Evolutionary conservation across 2,888 invertebrate species (phyloP), one percentile per base, ranked within the genome.

Genomic region (Pyrrhosoma nymphula): DNA sequence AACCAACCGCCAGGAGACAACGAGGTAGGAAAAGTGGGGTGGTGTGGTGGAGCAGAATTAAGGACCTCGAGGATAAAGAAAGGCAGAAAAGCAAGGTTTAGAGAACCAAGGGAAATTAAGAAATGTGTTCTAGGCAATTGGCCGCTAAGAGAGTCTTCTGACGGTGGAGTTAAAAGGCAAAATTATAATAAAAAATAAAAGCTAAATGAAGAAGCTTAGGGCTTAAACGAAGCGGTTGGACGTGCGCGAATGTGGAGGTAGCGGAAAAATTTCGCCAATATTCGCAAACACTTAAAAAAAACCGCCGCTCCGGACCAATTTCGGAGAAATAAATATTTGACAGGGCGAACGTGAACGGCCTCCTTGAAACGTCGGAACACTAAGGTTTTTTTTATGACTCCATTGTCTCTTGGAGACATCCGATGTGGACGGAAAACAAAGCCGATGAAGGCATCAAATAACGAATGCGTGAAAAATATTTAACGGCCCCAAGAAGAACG

Each of bases 301-400:
- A 18, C 39, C 26, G 12, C 91, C 91, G 63, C 23, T 14, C 23
- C 91, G 18, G 6, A 30, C 91, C 8, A 91, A 35, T 91, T 91
- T 23, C 39, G 91, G 35, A 30, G 63, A 91, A 39, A 91, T 63
- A 91, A 26, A 69, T 91, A 91, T 60, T 63, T 39, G 60, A 23
- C 10, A 23, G 35, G 60, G 39, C n/a, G 35, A 39, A 91, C 63
- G 60, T 90, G 90, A n/a, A n/a, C n/a, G n/a, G n/a, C n/a, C n/a
- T n/a, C n/a, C n/a, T n/a, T n/a, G n/a, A n/a, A n/a, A n/a, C 30
- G 30, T n/a, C 56, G 35, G 39, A 35, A 14, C 35, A 20, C 35
- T 39, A 20, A n/a, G 39, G 10, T 8, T 23, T 91, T 63, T 91
- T 39, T 91, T 23, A 91, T 91, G 91, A 63, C 63, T 91, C 35